phyloP scores from a whole-genome alignment of 1,140 invertebrate species.

The Paraescarpia echinospica region DNA sequence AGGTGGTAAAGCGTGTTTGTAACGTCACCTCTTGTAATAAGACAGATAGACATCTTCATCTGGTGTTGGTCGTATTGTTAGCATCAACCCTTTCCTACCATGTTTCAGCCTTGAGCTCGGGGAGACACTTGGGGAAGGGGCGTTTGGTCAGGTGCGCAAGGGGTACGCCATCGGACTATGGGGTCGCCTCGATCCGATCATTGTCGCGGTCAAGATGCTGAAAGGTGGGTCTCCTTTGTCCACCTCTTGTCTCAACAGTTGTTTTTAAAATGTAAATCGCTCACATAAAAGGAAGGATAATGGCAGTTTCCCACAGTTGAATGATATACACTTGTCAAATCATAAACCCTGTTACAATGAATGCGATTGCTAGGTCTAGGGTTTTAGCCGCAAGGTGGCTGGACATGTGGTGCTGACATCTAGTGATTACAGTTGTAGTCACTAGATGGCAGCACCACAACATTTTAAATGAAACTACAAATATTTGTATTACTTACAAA shows the following conservation, averaged over 20 bases:
- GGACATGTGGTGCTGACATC: background rate
- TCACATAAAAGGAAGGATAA: background rate
- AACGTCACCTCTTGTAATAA: background rate
- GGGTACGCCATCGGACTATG: constrained; percentile 19
- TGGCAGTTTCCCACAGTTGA: background rate
- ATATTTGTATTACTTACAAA: no score
- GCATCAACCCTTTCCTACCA: background rate
- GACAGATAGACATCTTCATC: background rate
- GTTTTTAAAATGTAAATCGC: background rate
- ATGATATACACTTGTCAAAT: background rate
- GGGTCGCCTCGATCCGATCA: constrained; percentile 48
- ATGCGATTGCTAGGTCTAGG: background rate
- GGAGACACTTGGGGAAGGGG: constrained; percentile 33
- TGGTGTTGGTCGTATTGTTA: background rate
- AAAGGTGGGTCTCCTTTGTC: constrained; percentile 69
- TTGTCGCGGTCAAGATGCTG: constrained; percentile 94
- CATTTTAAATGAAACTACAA: no score
- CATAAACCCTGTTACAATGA: background rate
- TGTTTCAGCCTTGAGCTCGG: constrained; percentile 30
- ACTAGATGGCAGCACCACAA: background rate
- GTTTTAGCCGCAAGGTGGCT: background rate
- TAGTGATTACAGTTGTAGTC: background rate
- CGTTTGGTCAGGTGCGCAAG: constrained; percentile 32
- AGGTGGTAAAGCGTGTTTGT: no score
- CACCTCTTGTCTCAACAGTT: background rate